These are phyloP conservation scores for Nineta flava DNA, from an alignment of 2,888 invertebrate species.

Conservation along the genomic window DNA sequence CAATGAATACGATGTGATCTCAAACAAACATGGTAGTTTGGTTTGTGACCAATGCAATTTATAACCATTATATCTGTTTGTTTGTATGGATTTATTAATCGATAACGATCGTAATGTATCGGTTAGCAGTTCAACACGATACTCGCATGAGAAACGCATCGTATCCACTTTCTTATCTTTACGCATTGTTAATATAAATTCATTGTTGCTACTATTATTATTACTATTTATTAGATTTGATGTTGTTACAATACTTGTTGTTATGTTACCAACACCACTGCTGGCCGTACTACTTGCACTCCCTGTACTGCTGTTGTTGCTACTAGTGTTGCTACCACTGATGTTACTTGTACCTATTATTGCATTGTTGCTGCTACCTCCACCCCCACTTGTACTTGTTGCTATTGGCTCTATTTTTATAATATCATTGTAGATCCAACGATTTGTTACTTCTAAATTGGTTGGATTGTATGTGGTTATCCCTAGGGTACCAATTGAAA, in stretches of 20 bases:
- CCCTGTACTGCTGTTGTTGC: no score
- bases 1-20: constrained; percentile 82
- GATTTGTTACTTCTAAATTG: constrained; percentile 81
- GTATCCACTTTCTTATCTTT: constrained; percentile 83
- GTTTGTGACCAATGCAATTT: constrained; percentile 97
- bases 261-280: constrained; percentile 20
- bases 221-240: no score
- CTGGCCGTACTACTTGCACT: constrained; percentile 24
- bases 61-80: constrained; percentile 54
- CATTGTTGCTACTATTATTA: constrained; percentile 18
- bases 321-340: no score
- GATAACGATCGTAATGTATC: constrained; percentile 46
- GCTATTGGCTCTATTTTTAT: constrained; percentile 40
- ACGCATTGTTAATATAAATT: constrained; percentile 70
- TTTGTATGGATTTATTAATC: no score
- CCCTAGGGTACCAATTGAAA: constrained; percentile 88
- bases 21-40: constrained; percentile 70
- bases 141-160: constrained; percentile 94
- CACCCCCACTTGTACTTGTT: constrained; percentile 33
- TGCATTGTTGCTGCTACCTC: no score
- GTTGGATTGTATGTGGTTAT: constrained; percentile 96
- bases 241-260: constrained; percentile 21
- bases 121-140: constrained; percentile 80
- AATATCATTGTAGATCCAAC: constrained; percentile 76
- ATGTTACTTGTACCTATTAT: no score